Evolutionary conservation across 1,140 invertebrate genomes (phyloP).

Genomic region (Drosophila quadrilineata): DNA sequence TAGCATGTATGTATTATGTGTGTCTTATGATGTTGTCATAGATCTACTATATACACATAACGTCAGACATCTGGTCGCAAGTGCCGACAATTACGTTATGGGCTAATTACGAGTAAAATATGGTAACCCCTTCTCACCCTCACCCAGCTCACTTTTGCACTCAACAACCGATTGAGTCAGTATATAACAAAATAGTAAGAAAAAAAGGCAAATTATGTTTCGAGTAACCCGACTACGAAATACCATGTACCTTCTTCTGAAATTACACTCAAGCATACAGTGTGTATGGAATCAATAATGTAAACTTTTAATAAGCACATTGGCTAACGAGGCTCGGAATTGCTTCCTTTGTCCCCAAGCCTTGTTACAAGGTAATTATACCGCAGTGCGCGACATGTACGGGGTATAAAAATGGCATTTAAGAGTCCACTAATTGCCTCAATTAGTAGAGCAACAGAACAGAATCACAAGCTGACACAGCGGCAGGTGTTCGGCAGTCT

Average conservation of each 20-base stretch:
- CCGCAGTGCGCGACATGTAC: too few species aligned
- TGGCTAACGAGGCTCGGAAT: too few species aligned
- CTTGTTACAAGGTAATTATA: too few species aligned
- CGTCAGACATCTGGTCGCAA: conserved; percentile 33
- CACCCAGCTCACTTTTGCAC: not conserved
- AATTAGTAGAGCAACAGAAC: conserved; percentile 49
- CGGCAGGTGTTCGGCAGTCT: conserved; percentile 53
- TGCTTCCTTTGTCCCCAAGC: too few species aligned
- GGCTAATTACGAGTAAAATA: conserved; percentile 48
- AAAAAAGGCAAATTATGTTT: conserved; percentile 32
- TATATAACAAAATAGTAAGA: conserved; percentile 32
- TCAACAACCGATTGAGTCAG: conserved; percentile 47
- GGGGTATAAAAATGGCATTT: conserved; percentile 57
- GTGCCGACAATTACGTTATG: conserved; percentile 13
- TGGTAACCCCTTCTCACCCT: not conserved
- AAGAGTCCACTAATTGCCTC: conserved; percentile 67
- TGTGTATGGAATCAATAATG: too few species aligned
- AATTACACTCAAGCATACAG: too few species aligned
- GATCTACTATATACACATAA: conserved; percentile 1
- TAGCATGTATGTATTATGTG: conserved; percentile 35
- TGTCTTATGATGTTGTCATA: conserved; percentile 54
- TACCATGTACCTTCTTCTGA: too few species aligned
- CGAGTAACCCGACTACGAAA: too few species aligned
- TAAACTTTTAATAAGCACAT: too few species aligned
- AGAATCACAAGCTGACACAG: conserved; percentile 8